Evolutionary conservation across 35 echinoderm and acorn worm species (phyloP), one percentile per base, ranked within the genome.

Genomic region (Chiridota heheva): DNA sequence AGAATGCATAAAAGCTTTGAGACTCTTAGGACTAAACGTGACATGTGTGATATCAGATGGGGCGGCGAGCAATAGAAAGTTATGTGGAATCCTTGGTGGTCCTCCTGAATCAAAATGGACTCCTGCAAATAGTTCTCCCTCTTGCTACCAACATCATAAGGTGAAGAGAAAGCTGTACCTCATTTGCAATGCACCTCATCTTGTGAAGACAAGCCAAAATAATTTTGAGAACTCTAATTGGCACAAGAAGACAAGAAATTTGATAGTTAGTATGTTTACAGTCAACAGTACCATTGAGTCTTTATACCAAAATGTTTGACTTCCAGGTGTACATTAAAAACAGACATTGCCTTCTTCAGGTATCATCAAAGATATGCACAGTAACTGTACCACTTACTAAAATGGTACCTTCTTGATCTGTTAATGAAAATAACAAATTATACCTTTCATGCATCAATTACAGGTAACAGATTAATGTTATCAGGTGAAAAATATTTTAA

Each of bases 21-120:
- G 86, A 34, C 49, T 86, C 13, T 7, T 31, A 20, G 90, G 82
- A 13, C 77, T 92, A n/a, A 42, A 68, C 15, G 84, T 87, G 10
- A 15, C 70, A 20, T 74, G 67, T 1, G 1, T 92, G 0, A 58
- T 82, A 32, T 75, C 53, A 4, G 90, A 82, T 82, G 90, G 90
- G 20, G 84, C 90, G 16, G 35, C 84, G 1, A 47, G 31, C 8
- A 92, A 92, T 36, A 44, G 84, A 37, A 82, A 76, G 34, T 63
- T 82, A 26, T 92, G 58, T 13, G 29, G 45, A 40, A 60, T 58
- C 5, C 10, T 55, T 31, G 22, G 42, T 4, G 53, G 44, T 36
- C 27, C 63, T 13, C 37, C 32, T 49, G 17, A 30, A 17, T 28
- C 39, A 53, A 2, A 16, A 31, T 12, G 49, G 5, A 2, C 32